A percentile compares a stretch with the other conserved stretches of the same genome.
These are phyloP conservation scores for Margaritifera margaritifera DNA, from an alignment of 2,888 invertebrate species.

Conservation along the genomic window DNA sequence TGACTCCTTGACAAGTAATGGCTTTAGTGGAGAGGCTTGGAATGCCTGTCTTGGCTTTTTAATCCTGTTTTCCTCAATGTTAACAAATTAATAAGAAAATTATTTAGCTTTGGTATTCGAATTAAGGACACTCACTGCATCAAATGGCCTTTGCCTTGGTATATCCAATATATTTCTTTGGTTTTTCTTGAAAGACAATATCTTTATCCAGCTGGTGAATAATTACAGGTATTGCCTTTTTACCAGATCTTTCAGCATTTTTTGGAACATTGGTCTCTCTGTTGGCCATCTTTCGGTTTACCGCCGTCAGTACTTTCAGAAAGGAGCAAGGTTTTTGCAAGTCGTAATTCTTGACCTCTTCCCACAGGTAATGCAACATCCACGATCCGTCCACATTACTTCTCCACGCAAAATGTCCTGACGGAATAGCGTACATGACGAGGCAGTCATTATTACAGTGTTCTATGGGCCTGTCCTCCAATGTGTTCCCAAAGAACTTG, in stretches of 20 bases:
- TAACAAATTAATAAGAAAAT: too few species aligned
- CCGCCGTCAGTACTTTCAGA: conserved; percentile 26
- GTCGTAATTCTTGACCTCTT: conserved; percentile 24
- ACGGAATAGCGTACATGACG: conserved; percentile 35
- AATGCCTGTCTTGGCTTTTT: too few species aligned
- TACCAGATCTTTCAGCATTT: conserved; percentile 7
- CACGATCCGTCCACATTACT: conserved; percentile 30
- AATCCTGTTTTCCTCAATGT: too few species aligned
- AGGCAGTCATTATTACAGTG: conserved; percentile 35
- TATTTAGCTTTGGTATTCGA: too few species aligned
- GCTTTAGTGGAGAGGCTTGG: too few species aligned
- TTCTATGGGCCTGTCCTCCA: conserved; percentile 18
- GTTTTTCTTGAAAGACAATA: conserved; percentile 20
- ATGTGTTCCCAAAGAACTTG: too few species aligned
- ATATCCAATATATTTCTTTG: too few species aligned
- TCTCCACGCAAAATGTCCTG: conserved; percentile 34
- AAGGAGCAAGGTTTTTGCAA: conserved; percentile 19
- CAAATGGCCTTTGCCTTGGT: too few species aligned
- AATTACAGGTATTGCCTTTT: conserved; percentile 33
- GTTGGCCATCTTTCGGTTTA: conserved; percentile 15
- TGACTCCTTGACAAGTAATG: too few species aligned
- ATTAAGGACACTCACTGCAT: too few species aligned
- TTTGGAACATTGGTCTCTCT: conserved; percentile 26
- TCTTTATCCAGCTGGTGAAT: conserved; percentile 34
- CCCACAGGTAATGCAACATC: conserved; percentile 33